Evolutionary conservation across 92 coral and sea anemone species (phyloP).

Genomic region (Phenganax subtilis): DNA sequence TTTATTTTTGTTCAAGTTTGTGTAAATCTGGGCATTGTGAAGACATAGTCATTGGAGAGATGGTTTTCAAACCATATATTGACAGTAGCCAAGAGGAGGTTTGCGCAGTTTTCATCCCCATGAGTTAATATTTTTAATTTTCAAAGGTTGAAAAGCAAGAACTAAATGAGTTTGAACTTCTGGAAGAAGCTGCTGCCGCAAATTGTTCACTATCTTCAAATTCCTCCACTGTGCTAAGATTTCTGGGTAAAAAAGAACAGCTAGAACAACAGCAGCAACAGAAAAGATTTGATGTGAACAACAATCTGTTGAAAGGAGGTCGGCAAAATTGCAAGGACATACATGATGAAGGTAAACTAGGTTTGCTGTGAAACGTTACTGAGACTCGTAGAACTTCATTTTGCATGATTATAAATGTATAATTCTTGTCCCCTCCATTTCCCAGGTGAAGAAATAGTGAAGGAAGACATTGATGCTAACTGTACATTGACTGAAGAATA

Average conservation of each 20-base stretch:
- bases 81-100: too few species aligned
- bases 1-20: too few species aligned
- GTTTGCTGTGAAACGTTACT: too few species aligned
- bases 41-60: not conserved
- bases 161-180: constrained; percentile 78
- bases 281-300: constrained; percentile 4
- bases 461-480: constrained; percentile 5
- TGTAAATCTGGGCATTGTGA: too few species aligned
- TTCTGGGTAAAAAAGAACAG: constrained; percentile 65
- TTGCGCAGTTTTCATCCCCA: not conserved
- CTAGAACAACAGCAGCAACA: not conserved
- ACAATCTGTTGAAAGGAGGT: not conserved
- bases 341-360: not conserved
- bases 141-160: constrained; percentile 78
- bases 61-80: too few species aligned
- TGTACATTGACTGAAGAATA: constrained; percentile 21
- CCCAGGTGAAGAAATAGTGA: not conserved
- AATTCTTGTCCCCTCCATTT: not conserved
- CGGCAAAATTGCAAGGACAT: not conserved
- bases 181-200: constrained; percentile 87
- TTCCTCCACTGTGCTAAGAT: constrained; percentile 76
- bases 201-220: constrained; percentile 92
- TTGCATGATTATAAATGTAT: too few species aligned
- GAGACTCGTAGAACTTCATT: too few species aligned
- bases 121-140: not conserved